Evolutionary conservation across 2,888 invertebrate genomes (phyloP).

Genomic region (Chymomyza fuscimana): DNA sequence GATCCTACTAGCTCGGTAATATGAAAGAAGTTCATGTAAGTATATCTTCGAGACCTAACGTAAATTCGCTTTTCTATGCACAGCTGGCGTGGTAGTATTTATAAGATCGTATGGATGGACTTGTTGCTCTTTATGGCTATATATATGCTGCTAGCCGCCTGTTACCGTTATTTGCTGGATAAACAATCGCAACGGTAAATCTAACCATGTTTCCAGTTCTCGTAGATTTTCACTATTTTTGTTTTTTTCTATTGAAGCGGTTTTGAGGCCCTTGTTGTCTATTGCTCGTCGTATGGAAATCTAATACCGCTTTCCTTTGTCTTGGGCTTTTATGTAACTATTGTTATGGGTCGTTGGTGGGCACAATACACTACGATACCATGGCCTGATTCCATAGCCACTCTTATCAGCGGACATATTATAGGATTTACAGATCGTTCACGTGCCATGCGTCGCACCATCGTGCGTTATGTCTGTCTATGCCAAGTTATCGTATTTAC

Average conservation of each 20-base stretch:
- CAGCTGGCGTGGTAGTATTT: slow-evolving; percentile 96
- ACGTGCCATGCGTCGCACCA: slow-evolving; percentile 89
- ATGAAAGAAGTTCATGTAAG: too few species aligned
- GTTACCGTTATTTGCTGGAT: slow-evolving; percentile 50
- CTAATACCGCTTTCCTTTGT: slow-evolving; percentile 95
- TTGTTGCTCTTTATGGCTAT: slow-evolving; percentile 86
- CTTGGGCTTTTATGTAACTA: slow-evolving; percentile 93
- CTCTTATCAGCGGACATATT: slow-evolving; percentile 89
- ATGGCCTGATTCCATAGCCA: slow-evolving; percentile 91
- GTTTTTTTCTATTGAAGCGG: slow-evolving; percentile 80
- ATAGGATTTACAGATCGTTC: slow-evolving; percentile 91
- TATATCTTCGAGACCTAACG: accelerated
- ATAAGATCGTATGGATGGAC: slow-evolving; percentile 95
- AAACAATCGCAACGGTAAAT: slow-evolving; percentile 44
- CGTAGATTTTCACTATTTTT: background rate
- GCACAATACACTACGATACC: slow-evolving; percentile 89
- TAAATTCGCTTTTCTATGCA: slow-evolving; percentile 61
- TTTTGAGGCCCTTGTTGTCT: slow-evolving; percentile 89
- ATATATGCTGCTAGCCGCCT: slow-evolving; percentile 82
- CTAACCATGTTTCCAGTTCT: accelerated
- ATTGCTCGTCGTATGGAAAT: slow-evolving; percentile 89
- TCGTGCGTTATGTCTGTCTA: slow-evolving; percentile 90
- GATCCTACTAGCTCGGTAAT: slow-evolving; percentile 51
- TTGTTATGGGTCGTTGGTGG: slow-evolving; percentile 96
- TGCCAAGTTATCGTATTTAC: slow-evolving; percentile 91